phyloP scores from a whole-genome alignment of 2,888 invertebrate genomes.

The Noctua comes region DNA sequence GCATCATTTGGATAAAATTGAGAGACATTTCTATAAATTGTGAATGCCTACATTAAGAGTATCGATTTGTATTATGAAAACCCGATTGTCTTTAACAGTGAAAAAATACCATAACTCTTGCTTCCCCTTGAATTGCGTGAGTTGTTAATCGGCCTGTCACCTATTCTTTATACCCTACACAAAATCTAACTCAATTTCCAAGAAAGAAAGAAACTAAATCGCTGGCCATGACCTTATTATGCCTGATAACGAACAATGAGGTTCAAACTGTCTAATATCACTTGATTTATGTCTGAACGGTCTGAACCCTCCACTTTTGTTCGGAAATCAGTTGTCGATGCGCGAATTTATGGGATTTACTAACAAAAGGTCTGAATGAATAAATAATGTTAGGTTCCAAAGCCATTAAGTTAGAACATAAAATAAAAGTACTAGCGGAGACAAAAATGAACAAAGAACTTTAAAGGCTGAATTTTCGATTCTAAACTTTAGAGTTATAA shows the following conservation, averaged over 20 bases:
- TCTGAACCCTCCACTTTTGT: constrained; percentile 50
- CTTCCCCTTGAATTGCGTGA: constrained; percentile 7
- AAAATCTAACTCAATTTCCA: constrained; percentile 14
- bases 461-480: neutral
- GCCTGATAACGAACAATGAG: constrained; percentile 59
- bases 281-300: constrained; percentile 61
- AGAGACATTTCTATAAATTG: neutral
- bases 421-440: constrained; percentile 1
- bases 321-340: constrained; percentile 47
- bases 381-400: constrained; percentile 18
- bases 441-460: neutral
- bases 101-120: neutral
- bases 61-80: neutral
- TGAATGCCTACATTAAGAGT: neutral
- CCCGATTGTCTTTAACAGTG: neutral
- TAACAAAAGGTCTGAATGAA: constrained; percentile 45
- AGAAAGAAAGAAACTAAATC: constrained; percentile 37
- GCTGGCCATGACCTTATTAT: constrained; percentile 37
- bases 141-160: neutral
- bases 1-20: neutral
- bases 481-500: neutral
- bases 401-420: neutral
- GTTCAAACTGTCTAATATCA: constrained; percentile 59
- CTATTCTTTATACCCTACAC: constrained; percentile 19
- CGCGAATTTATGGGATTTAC: constrained; percentile 56